Evolutionary conservation across 2,113 vertebrate species (phyloP), one percentile per base, ranked within the genome.

Genomic region (Indri indri): DNA sequence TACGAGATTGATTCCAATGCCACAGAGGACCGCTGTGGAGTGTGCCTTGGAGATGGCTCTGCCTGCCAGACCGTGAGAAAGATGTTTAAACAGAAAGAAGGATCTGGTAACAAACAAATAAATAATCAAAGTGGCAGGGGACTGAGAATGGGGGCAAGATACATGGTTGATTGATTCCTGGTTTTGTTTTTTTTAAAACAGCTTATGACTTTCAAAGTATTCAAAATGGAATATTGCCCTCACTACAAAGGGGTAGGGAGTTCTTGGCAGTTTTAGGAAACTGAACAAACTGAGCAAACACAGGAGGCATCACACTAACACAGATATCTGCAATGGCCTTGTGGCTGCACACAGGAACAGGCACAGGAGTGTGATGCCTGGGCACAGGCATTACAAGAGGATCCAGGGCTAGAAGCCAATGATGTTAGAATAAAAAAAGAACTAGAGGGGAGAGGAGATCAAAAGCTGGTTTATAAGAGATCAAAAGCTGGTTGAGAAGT

Each of bases 1-100:
- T 99, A 99, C 90, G 99, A 99, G 96, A 99, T 99, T 17, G 99
- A 99, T 97, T 99, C 99, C 34, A 99, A 99, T 0, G 99, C 99
- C 2, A 99, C 99, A 8, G 99, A 99, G 97, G 99, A 99, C 93
- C 99, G 98, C 71, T 99, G 99, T 70, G 99, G 99, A 4, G 99
- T 99, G 76, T 99, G 99, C 97, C 98, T 99, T 18, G 99, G 99
- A 37, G 99, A 99, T 0, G 99, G 99, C 85, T 99, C 99, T 89
- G 99, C 99, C 98, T 99, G 99, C 97, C 99, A 90, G 97, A 99
- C 99, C 0, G 98, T 99, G 96, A 99, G 98, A 91, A 99, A 99
- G 98, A 97, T 97, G 20, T 99, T 99, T 98, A 98, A 99, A 93
- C 99, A 99, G 94, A 99, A 98, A 71, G 99, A 99, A 97, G 99